These are phyloP conservation scores for Falco peregrinus DNA, from an alignment of 2,797 vertebrate genomes.

Conservation along the genomic window DNA sequence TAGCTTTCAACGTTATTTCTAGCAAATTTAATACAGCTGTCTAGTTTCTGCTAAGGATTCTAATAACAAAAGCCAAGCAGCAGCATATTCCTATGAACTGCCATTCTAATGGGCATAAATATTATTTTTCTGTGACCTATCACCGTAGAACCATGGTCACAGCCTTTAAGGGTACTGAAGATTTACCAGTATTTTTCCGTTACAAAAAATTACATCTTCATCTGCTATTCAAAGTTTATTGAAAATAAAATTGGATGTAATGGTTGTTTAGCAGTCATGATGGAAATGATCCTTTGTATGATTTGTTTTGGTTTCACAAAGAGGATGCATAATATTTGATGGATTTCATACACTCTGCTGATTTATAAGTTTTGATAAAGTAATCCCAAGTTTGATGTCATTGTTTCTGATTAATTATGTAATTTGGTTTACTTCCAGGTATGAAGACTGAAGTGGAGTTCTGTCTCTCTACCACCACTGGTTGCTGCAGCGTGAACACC, in stretches of 20 bases:
- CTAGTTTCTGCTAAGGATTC: slow-evolving; percentile 7
- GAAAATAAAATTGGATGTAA: not conserved
- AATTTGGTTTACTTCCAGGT: not conserved
- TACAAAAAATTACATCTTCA: not conserved
- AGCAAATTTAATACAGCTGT: not conserved
- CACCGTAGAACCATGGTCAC: not conserved
- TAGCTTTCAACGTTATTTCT: not conserved
- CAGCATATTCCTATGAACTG: not conserved
- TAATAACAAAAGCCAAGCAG: slow-evolving; percentile 37
- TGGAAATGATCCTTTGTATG: not conserved
- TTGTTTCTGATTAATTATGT: not conserved
- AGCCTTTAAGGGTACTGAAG: not conserved
- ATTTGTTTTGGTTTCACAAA: not conserved
- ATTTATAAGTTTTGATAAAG: not conserved
- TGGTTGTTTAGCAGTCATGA: not conserved
- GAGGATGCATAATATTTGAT: not conserved
- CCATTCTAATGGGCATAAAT: slow-evolving; percentile 9
- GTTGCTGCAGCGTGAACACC: not conserved
- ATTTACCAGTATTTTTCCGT: not conserved
- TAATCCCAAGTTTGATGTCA: not conserved
- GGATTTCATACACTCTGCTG: not conserved
- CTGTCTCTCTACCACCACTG: not conserved
- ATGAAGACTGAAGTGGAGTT: not conserved
- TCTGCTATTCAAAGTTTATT: not conserved
- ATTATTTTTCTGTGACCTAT: not conserved